Evolutionary conservation across 1,140 invertebrate genomes (phyloP).

Genomic region (Drosophila setifemur): DNA sequence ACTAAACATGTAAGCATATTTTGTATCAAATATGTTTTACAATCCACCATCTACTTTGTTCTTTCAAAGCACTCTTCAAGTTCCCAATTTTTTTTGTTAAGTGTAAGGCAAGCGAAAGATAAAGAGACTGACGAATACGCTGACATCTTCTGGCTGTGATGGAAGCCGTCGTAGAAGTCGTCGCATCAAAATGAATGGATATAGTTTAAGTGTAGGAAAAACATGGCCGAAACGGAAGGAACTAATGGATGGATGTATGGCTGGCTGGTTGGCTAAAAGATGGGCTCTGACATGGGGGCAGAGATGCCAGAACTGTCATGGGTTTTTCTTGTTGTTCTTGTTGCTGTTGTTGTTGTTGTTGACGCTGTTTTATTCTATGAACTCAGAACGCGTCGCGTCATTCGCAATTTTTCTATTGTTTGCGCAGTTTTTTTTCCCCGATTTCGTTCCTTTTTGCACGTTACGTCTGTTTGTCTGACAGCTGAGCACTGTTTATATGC

Average conservation of each 20-base stretch:
- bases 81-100: neutral
- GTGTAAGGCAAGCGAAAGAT: neutral
- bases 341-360: constrained; percentile 2
- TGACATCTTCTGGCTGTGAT: constrained; percentile 25
- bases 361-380: constrained; percentile 40
- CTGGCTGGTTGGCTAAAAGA: constrained; percentile 49
- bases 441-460: constrained; percentile 43
- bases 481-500: constrained; percentile 65
- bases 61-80: neutral
- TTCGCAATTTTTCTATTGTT: constrained; percentile 60
- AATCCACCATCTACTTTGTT: too few relatives aligned
- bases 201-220: constrained; percentile 56
- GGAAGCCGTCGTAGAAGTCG: constrained; percentile 20
- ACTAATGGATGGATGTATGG: constrained; percentile 66
- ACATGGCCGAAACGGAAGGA: constrained; percentile 57
- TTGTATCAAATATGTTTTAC: too few relatives aligned
- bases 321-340: neutral
- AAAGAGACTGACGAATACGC: constrained; percentile 23
- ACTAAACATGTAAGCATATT: too few relatives aligned
- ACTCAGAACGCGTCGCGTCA: constrained; percentile 51
- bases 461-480: constrained; percentile 61
- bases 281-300: constrained; percentile 20
- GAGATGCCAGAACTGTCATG: constrained; percentile 32
- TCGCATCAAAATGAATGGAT: constrained; percentile 57
- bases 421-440: constrained; percentile 28